These are phyloP conservation scores for Rhinolophus ferrumequinum DNA, from an alignment of 2,113 vertebrate species.

Conservation along the genomic window DNA sequence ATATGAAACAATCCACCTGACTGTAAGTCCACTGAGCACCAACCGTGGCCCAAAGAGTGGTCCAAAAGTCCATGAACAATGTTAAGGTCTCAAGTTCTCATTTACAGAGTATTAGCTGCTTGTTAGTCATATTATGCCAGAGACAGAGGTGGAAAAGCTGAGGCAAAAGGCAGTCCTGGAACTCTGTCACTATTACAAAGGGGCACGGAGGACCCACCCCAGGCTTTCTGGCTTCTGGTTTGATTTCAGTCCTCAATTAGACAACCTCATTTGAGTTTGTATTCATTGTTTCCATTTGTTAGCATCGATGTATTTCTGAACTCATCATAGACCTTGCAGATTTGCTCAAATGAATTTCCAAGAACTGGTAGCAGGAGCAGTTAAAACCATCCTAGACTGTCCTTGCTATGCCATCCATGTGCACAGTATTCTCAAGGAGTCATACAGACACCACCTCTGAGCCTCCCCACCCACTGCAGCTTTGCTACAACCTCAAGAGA, in stretches of 20 bases:
- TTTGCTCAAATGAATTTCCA: constrained; percentile 28
- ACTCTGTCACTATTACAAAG: background rate
- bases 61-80: background rate
- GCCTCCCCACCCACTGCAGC: constrained; percentile 54
- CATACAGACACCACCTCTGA: constrained; percentile 56
- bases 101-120: background rate
- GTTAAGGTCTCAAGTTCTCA: background rate
- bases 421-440: constrained; percentile 52
- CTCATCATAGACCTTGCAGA: background rate
- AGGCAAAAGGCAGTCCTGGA: background rate
- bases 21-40: background rate
- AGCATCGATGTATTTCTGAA: background rate
- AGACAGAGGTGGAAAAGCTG: background rate
- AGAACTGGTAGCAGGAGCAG: constrained; percentile 75
- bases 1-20: background rate
- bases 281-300: constrained; percentile 34
- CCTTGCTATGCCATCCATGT: constrained; percentile 64
- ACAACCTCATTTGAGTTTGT: constrained; percentile 26
- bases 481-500: constrained; percentile 53
- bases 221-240: background rate
- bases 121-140: background rate
- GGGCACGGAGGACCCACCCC: background rate
- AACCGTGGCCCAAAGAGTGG: background rate
- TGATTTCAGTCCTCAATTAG: background rate
- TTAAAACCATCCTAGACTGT: constrained; percentile 20